A percentile compares a stretch with the other conserved stretches of the same genome.
phyloP scores from a whole-genome alignment of 2,888 invertebrate species.

The Baccha elongata region DNA sequence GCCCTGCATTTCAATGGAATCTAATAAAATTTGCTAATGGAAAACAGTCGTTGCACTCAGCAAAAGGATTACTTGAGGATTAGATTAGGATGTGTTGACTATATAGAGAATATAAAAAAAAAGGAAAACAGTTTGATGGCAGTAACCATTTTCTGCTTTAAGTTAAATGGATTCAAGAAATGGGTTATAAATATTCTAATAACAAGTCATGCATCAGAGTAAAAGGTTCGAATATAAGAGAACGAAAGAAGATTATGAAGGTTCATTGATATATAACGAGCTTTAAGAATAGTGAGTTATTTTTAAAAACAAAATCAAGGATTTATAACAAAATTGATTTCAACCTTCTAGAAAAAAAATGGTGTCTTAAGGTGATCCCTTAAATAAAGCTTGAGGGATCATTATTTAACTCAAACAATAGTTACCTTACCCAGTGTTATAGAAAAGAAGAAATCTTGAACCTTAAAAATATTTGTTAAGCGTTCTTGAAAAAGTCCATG shows the following conservation, averaged over 20 bases:
- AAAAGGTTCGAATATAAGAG: background rate
- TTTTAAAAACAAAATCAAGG: too few relatives aligned
- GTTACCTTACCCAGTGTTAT: too few relatives aligned
- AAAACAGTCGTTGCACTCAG: constrained; percentile 73
- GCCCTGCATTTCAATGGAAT: constrained; percentile 42
- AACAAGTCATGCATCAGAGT: background rate
- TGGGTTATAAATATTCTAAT: constrained; percentile 32
- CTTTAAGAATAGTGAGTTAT: too few relatives aligned
- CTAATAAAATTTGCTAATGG: constrained; percentile 68
- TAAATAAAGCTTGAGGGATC: too few relatives aligned
- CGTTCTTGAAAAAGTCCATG: too few relatives aligned
- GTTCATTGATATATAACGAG: too few relatives aligned
- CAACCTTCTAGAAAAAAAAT: too few relatives aligned
- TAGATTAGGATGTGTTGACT: constrained; percentile 55
- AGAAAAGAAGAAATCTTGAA: too few relatives aligned
- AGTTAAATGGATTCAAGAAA: constrained; percentile 2
- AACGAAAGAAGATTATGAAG: background rate
- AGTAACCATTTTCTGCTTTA: background rate
- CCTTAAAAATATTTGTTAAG: too few relatives aligned
- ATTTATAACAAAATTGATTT: too few relatives aligned
- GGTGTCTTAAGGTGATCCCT: too few relatives aligned
- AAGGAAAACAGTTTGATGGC: background rate
- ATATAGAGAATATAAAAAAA: constrained; percentile 23
- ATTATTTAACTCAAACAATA: too few relatives aligned
- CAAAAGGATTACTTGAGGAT: constrained; percentile 60